Evolutionary conservation across 1,140 invertebrate genomes (phyloP).

Genomic region (Drosophila pallidifrons): DNA sequence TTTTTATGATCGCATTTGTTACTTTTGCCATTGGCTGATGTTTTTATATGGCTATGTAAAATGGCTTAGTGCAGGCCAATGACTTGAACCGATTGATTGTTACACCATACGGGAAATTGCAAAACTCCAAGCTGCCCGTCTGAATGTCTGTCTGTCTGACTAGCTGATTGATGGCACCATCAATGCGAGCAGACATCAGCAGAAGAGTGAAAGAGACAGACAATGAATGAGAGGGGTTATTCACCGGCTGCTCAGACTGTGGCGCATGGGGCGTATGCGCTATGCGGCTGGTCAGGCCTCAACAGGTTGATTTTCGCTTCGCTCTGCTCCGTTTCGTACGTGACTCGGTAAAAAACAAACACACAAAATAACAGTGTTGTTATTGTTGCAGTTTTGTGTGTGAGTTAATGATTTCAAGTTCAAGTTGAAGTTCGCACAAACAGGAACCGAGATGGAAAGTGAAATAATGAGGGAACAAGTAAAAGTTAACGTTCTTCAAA

Average conservation of each 20-base stretch:
- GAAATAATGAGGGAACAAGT: conserved; percentile 47
- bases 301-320: conserved; percentile 64
- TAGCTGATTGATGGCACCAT: conserved; percentile 24
- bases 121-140: conserved; percentile 20
- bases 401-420: conserved; percentile 73
- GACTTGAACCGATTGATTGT: conserved; percentile 24
- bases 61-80: conserved; percentile 35
- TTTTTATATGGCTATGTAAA: conserved; percentile 20
- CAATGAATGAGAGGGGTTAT: conserved; percentile 36
- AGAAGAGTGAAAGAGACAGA: conserved; percentile 9
- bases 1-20: conserved; percentile 9
- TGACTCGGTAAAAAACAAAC: conserved; percentile 57
- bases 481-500: conserved; percentile 55
- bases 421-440: conserved; percentile 65
- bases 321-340: conserved; percentile 44
- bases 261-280: conserved; percentile 49
- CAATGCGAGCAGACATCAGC: conserved; percentile 7
- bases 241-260: conserved; percentile 31
- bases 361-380: not conserved
- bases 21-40: not conserved
- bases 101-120: conserved; percentile 33
- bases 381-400: conserved; percentile 33
- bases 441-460: conserved; percentile 42
- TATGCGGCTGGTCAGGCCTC: conserved; percentile 40
- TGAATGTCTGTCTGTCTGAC: not conserved